phyloP scores from a whole-genome alignment of 92 coral and sea anemone species.

The Anthopleura xanthogrammica region DNA sequence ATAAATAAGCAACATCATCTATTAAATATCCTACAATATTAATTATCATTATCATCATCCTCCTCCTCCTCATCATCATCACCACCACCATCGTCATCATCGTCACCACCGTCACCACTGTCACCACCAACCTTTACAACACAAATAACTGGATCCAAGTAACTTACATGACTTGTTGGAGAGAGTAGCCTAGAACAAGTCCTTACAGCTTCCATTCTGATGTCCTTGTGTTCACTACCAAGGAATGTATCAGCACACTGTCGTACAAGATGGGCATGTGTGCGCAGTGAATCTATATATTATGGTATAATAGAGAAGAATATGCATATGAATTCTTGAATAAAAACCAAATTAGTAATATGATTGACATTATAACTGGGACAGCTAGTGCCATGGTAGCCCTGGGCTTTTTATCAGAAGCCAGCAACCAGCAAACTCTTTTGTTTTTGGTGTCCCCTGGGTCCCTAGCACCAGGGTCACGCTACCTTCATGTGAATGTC shows the following conservation, averaged over 20 bases:
- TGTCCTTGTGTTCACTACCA: conserved; percentile 97
- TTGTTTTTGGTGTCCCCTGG: no score
- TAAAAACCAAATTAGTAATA: no score
- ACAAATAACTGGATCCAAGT: not conserved
- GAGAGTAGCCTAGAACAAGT: conserved; percentile 94
- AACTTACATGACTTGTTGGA: conserved; percentile 86
- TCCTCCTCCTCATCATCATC: not conserved
- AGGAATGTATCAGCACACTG: conserved; percentile 98
- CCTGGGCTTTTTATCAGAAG: no score
- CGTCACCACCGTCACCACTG: not conserved
- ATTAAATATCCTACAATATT: no score
- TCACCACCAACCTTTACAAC: not conserved
- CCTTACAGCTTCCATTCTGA: conserved; percentile 98
- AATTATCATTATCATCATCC: no score
- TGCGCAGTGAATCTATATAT: conserved; percentile 67
- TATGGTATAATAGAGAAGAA: not conserved
- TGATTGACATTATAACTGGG: no score
- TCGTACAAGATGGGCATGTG: conserved; percentile 88
- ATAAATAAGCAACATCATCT: no score
- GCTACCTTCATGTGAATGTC: not conserved
- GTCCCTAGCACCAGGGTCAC: no score
- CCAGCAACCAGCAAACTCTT: no score
- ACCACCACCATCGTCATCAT: not conserved
- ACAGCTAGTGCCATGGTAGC: no score
- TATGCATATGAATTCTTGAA: no score